A percentile compares a stretch with the other conserved stretches of the same genome.
phyloP scores from a whole-genome alignment of 2,113 vertebrate genomes.

The Brachyhypopomus gauderio region DNA sequence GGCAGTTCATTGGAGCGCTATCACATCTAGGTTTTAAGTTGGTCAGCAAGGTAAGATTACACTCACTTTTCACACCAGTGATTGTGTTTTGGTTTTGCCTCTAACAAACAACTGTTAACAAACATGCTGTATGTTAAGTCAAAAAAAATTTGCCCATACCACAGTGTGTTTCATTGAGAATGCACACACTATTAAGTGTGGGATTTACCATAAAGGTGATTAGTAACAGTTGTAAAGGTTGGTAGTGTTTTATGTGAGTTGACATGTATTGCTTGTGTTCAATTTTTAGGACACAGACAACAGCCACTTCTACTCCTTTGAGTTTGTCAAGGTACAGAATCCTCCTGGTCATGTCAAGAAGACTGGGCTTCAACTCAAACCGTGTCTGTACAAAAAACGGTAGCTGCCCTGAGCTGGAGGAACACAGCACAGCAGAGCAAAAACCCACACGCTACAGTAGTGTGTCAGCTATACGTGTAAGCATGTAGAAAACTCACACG shows the following conservation, averaged over 20 bases:
- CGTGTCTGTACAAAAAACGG: constrained; percentile 90
- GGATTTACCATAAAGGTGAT: too few species aligned
- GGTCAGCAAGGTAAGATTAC: constrained; percentile 78
- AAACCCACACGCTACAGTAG: neutral
- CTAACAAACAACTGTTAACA: too few species aligned
- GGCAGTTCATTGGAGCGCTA: constrained; percentile 75
- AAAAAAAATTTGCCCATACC: too few species aligned
- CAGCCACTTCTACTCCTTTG: constrained; percentile 86
- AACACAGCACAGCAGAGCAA: neutral
- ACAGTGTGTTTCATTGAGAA: too few species aligned
- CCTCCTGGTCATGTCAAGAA: constrained; percentile 61
- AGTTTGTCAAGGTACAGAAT: constrained; percentile 78
- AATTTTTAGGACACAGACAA: constrained; percentile 79
- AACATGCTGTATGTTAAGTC: too few species aligned
- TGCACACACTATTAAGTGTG: too few species aligned
- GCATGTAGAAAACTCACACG: neutral
- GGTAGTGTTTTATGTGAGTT: neutral
- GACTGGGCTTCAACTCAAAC: constrained; percentile 76
- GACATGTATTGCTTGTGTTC: constrained; percentile 13
- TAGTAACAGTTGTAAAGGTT: neutral
- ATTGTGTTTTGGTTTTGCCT: neutral
- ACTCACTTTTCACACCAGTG: neutral
- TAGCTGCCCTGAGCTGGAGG: constrained; percentile 60
- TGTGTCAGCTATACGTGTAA: neutral
- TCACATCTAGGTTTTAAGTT: constrained; percentile 83